Conservation (phyloP, 2,797 vertebrate species). For the Cossypha dichroa region DNA sequence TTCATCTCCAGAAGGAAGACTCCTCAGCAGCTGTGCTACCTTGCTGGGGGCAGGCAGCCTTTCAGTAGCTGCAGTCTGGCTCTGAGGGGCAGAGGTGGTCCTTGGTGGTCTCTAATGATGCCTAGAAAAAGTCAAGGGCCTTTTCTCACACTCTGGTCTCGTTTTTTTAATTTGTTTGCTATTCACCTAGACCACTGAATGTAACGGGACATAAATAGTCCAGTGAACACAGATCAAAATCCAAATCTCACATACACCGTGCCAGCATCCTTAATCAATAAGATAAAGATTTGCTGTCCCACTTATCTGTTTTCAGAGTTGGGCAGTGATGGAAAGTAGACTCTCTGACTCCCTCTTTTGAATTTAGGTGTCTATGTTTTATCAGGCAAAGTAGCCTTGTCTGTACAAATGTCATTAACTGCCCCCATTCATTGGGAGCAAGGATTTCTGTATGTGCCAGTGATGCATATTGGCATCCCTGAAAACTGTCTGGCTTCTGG, state of each 20-base stretch:
- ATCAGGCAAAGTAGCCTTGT: background rate
- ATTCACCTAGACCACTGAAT: background rate
- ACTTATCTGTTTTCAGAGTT: background rate
- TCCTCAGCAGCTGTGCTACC: background rate
- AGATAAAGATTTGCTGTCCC: conserved; percentile 54
- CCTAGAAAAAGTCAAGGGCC: background rate
- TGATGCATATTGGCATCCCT: background rate
- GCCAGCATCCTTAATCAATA: conserved; percentile 1
- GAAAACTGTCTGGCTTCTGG: background rate
- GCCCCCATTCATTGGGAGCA: background rate
- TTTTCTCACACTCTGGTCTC: background rate
- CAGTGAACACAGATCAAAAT: conserved; percentile 26
- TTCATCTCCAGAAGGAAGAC: background rate
- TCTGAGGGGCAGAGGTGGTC: background rate
- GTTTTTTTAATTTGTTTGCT: background rate
- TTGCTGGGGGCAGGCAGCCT: background rate
- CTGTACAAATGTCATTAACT: conserved; percentile 7
- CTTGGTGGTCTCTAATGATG: background rate
- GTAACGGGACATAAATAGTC: background rate
- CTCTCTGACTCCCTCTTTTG: conserved; percentile 9
- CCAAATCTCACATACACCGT: background rate
- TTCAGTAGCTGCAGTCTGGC: background rate
- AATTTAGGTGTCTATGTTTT: background rate
- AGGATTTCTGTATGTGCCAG: background rate
- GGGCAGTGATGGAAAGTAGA: conserved; percentile 30